phyloP scores from a whole-genome alignment of 2,797 vertebrate genomes.

The Apodemus agrarius region DNA sequence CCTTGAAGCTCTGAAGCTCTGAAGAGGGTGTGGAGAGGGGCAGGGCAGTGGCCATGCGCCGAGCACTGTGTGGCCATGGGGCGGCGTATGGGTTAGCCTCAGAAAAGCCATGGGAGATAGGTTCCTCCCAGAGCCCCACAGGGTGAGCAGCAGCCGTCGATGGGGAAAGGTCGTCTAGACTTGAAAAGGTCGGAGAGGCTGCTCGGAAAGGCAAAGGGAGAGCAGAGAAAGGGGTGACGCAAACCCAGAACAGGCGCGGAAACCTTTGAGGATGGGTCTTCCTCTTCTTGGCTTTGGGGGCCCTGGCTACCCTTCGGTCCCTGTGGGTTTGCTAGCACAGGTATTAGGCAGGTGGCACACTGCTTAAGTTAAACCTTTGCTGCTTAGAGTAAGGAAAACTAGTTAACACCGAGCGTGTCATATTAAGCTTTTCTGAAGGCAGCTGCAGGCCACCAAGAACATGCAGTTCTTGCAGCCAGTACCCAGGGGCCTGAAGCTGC shows the following conservation, averaged over 20 bases:
- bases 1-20: background rate
- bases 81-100: background rate
- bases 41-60: background rate
- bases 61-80: background rate
- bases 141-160: background rate
- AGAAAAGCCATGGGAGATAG: background rate
- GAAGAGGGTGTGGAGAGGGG: background rate
- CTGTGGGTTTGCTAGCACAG: background rate
- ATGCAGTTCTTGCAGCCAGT: background rate
- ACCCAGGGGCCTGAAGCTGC: background rate
- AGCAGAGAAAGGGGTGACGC: background rate
- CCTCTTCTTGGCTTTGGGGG: background rate
- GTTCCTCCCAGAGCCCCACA: background rate
- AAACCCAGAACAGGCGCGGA: background rate
- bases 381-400: background rate
- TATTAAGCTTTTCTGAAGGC: background rate
- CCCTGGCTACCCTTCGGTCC: background rate
- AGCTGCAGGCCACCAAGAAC: background rate
- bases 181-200: constrained; percentile 29
- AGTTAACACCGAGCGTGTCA: background rate
- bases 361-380: background rate
- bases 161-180: background rate
- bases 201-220: background rate
- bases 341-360: background rate
- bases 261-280: background rate